These are phyloP conservation scores for Eupithecia subumbrata DNA, from an alignment of 2,888 invertebrate genomes.

Conservation along the genomic window DNA sequence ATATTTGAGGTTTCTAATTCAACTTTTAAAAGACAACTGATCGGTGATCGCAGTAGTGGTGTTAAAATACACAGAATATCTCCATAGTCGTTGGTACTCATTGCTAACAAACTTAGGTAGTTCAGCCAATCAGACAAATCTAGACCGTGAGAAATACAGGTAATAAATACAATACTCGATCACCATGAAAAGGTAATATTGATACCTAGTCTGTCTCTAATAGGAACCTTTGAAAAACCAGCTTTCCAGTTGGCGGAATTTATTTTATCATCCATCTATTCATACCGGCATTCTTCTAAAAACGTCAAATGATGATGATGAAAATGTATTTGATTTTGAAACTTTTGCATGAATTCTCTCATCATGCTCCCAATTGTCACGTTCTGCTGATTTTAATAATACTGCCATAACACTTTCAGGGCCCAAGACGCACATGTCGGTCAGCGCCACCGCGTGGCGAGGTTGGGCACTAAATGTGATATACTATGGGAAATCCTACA, in stretches of 20 bases:
- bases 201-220: background rate
- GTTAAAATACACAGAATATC: background rate
- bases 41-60: background rate
- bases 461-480: too few species aligned
- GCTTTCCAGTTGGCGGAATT: background rate
- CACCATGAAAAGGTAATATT: background rate
- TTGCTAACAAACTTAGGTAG: slow-evolving; percentile 7
- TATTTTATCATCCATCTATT: background rate
- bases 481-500: too few species aligned
- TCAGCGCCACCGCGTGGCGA: too few species aligned
- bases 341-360: background rate
- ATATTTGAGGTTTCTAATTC: too few species aligned
- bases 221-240: background rate
- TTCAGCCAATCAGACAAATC: background rate
- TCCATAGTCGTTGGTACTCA: background rate
- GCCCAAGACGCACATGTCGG: too few species aligned
- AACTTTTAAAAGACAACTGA: too few species aligned
- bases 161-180: slow-evolving; percentile 1
- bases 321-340: background rate
- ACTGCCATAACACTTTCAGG: too few species aligned
- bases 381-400: too few species aligned
- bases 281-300: background rate
- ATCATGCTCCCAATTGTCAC: background rate
- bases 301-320: background rate
- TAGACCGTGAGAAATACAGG: slow-evolving; percentile 23